Evolutionary conservation across 2,888 invertebrate genomes (phyloP), one percentile per base, ranked within the genome.

Genomic region (Hyposoter dolosus): DNA sequence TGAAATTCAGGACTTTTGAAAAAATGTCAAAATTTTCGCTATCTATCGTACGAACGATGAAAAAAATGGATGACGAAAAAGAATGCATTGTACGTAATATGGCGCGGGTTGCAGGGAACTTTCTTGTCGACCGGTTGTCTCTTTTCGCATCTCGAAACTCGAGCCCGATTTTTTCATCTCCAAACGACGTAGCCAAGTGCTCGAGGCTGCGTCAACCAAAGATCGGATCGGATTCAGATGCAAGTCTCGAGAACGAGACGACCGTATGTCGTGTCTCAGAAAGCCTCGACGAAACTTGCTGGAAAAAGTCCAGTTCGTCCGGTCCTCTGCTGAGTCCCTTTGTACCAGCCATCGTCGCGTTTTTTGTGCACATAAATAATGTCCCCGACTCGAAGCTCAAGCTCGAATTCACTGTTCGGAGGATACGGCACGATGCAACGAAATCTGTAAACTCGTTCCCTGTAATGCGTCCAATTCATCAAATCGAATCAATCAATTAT

Each of bases 331-430:
- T 98, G 96, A 0, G 98, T 98, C 28, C 99, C 99, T 93, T 98
- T 98, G 94, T 97, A 99, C 99, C 99, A 99, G 71, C 99, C 99
- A 92, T 99, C 98, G 76, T 98, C 98, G 77, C 98, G 96, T 93
- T 98, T 98, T 91, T 97, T 97, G 91, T 98, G 97, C 28, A 99
- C 98, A 90, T 98, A 96, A 88, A 99, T 98, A 81, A 98, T 97
- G 92, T 99, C 99, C 86, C 98, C 98, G 60, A 98, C 96, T 89
- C 97, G 97, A 68, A 99, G 95, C 92, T 98, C 98, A 89, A 99
- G 94, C 94, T 99, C 99, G 93, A 98, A 97, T 89, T 98, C 98
- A 87, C 98, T 98, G 94, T 98, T 98, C 0, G 99, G 98, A 15
- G 99, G 99, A 95, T 99, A 99, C 9, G 98, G 98, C 65, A 98